Conservation (phyloP, 2,888 invertebrate species). For the Lordiphosa andalusiaca region DNA sequence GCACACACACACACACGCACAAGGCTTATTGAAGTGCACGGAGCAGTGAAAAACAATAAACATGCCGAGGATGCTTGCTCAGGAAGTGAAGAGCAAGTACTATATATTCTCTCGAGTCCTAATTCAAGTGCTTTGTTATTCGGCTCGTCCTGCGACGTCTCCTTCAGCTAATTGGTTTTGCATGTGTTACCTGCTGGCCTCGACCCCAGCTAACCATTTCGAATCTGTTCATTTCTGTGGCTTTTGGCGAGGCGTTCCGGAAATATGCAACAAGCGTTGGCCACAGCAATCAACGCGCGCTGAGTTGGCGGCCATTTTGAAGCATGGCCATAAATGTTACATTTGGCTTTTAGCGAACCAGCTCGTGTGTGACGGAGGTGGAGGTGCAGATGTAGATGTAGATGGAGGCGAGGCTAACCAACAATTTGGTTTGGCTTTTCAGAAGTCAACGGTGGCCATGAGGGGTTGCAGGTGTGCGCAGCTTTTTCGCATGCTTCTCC, state of each 20-base stretch:
- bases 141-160: conserved; percentile 5
- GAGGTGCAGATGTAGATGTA: background rate
- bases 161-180: conserved; percentile 59
- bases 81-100: conserved; percentile 5
- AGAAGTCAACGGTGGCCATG: conserved; percentile 38
- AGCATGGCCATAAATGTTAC: conserved; percentile 67
- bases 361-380: conserved; percentile 8
- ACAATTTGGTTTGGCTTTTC: conserved; percentile 61
- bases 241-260: conserved; percentile 44
- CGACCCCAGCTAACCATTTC: conserved; percentile 18
- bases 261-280: conserved; percentile 53
- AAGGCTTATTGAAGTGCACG: conserved; percentile 62
- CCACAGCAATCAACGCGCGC: conserved; percentile 66
- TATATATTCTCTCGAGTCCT: conserved; percentile 17
- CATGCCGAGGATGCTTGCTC: conserved; percentile 39
- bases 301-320: conserved; percentile 51
- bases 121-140: conserved; percentile 54
- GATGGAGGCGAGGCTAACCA: conserved; percentile 52
- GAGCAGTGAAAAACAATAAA: conserved; percentile 72
- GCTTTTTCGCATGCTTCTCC: conserved; percentile 34
- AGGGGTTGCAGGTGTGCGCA: background rate
- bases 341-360: conserved; percentile 56
- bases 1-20: conserved; percentile 23
- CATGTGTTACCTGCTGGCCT: conserved; percentile 27
- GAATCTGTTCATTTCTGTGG: conserved; percentile 36